Evolutionary conservation across 1,140 invertebrate species (phyloP), one percentile per base, ranked within the genome.

Genomic region (Orius insidiosus): DNA sequence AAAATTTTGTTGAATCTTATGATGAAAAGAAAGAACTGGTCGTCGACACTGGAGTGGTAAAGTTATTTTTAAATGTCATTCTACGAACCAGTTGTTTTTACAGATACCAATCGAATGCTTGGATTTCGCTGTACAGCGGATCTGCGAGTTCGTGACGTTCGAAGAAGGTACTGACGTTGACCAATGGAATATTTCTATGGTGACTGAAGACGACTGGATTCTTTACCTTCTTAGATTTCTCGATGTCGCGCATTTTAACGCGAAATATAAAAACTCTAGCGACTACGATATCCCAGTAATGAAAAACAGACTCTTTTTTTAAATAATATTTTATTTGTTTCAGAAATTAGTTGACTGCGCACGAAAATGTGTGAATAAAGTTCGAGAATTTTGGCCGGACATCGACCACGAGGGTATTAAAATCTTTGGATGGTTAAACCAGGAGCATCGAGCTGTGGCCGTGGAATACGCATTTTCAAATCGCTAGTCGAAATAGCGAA

Each of bases 401-500:
- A 71, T 79, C 44, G 71, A 79, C 1, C 71, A 85, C 49, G 89
- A 92, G 60, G 88, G 87, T 1, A 66, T 74, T 34, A 70, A 76
- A 93, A 94, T 62, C 75, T 93, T 44, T 96, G 90, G 90, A 95
- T 96, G 53, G 71, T 94, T 16, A 96, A 96, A 62, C 92, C 92
- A 0, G 87, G 88, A 9, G 89, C 89, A 43, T 85, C 88, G 61
- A 94, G 87, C 51, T 70, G 89, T 2, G 90, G 92, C 0, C 70
- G 85, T 54, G 90, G 89, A 36, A 94, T 95, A 47, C 73, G 80
- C 11, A 67, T 93, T 16, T 77, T 87, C 68, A 83, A 89, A 59
- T 79, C 78, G 57, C 67, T 94, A 8, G 83, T 88, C 51, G 82
- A 86, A 54, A 89, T 95, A 33, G 77, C 73, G 59, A 62, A 64